Base-by-base conservation (phyloP, 1,140 invertebrate genomes). In the Steinernema khuongi region DNA sequence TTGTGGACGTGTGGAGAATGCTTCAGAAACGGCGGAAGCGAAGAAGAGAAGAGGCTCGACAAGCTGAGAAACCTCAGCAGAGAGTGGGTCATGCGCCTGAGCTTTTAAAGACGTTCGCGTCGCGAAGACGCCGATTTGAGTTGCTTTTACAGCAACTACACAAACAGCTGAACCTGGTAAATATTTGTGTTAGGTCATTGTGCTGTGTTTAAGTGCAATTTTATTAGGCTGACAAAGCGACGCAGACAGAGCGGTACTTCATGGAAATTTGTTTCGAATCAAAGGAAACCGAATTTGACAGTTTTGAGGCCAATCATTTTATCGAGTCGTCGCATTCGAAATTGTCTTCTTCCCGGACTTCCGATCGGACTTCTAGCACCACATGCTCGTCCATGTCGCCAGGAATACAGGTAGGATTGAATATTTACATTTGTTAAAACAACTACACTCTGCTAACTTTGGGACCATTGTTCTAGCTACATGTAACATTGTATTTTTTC, bases 321-420 rank as follows among this genome's bases (percentile, higher is more conserved):
- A 19, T 26, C 22, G 17, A 75, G 0, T 68, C 71, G 2, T 72
- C 66, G 29, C 36, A 33, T 7, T 66, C 68, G 2, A 68, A 73
- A 26, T 30, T 68, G 11, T 73, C 72, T 19, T 73, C 69, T 28
- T 70, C 67, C 33, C 50, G 66, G n/a, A 68, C 72, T 1, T 68
- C 72, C 26, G 66, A 68, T 29, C 50, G 50, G 7, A 26, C 50
- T 36, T 36, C 66, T 14, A 73, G 43, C 26, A 74, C 75, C 0
- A 75, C 67, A 1, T 77, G 75, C 17, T 67, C 72, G 19, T 77
- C 75, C 4, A 70, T 68, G 22, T 77, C 75, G 18, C 43, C 74
- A 68, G 70, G 74, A 75, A 36, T 31, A 29, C 68, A 4, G 67
- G 68, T 68, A 36, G n/a, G 66, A 29, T n/a, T 72, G 66, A 0